Conservation (phyloP, 2,888 invertebrate species). For the Cremastobaeus sp. region DNA sequence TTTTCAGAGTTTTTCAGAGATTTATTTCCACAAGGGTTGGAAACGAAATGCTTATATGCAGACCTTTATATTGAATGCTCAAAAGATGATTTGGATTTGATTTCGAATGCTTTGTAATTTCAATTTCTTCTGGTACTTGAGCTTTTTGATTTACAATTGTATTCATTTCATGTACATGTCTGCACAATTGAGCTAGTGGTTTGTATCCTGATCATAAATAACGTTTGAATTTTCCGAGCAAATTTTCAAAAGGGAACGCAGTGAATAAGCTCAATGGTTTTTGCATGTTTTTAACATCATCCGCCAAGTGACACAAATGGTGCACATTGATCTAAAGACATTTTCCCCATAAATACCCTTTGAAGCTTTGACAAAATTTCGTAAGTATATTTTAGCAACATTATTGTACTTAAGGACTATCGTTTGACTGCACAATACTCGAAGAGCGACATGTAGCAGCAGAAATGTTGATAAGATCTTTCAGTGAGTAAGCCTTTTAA, state of each 20-base stretch:
- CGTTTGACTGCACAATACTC: constrained; percentile 27
- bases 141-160: constrained; percentile 16
- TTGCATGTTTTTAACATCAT: constrained; percentile 30
- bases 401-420: constrained; percentile 11
- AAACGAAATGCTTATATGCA: constrained; percentile 3
- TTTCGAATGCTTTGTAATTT: constrained; percentile 10
- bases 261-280: constrained; percentile 12
- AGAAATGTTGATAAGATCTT: constrained; percentile 20
- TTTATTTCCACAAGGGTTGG: no score
- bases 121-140: constrained; percentile 21
- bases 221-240: constrained; percentile 6
- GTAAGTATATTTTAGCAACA: constrained; percentile 20
- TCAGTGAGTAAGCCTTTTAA: constrained; percentile 26
- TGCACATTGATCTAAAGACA: constrained; percentile 21
- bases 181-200: constrained; percentile 18
- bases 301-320: constrained; percentile 23
- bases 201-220: constrained; percentile 29
- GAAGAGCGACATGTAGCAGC: constrained; percentile 10
- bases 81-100: neutral
- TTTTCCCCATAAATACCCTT: constrained; percentile 15
- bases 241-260: constrained; percentile 15
- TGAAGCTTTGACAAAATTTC: constrained; percentile 15
- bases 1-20: no score
- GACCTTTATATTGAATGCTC: constrained; percentile 10
- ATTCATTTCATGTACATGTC: constrained; percentile 4